A percentile compares a stretch with the other conserved stretches of the same genome.
Evolutionary conservation across 2,797 vertebrate genomes (phyloP).

Genomic region (Peromyscus aztecus): DNA sequence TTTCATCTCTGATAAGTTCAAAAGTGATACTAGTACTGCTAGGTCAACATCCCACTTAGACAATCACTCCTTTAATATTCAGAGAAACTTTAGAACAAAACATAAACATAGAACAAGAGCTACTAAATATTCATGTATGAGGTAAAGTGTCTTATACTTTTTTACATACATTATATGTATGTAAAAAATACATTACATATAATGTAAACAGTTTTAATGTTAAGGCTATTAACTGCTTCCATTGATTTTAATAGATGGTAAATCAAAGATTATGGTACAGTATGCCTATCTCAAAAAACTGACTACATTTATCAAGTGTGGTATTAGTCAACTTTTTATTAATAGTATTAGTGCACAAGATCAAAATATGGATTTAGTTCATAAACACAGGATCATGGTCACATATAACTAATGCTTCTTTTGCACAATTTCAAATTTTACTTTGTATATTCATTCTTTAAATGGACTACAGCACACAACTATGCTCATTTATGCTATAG

Average conservation of each 20-base stretch:
- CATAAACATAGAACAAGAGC: neutral
- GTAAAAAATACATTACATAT: too few relatives aligned
- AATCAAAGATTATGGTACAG: slow-evolving; percentile 27
- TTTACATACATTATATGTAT: too few relatives aligned
- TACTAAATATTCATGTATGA: neutral
- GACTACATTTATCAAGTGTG: neutral
- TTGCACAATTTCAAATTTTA: neutral
- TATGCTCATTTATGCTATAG: neutral
- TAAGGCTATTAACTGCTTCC: neutral
- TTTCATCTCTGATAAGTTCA: neutral
- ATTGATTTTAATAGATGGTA: neutral
- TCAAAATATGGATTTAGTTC: neutral
- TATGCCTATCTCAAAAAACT: neutral
- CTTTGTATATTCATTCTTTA: neutral
- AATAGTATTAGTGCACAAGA: neutral
- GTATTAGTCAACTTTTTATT: neutral
- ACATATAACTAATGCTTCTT: neutral
- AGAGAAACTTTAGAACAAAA: neutral
- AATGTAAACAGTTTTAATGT: neutral
- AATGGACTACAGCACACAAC: neutral
- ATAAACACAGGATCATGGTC: neutral
- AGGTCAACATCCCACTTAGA: neutral
- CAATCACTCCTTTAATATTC: neutral
- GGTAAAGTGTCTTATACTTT: neutral
- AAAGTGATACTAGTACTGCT: neutral